A percentile compares a stretch with the other conserved stretches of the same genome.
phyloP scores from a whole-genome alignment of 2,888 invertebrate species.

The Thecocarcelia acutangulata region DNA sequence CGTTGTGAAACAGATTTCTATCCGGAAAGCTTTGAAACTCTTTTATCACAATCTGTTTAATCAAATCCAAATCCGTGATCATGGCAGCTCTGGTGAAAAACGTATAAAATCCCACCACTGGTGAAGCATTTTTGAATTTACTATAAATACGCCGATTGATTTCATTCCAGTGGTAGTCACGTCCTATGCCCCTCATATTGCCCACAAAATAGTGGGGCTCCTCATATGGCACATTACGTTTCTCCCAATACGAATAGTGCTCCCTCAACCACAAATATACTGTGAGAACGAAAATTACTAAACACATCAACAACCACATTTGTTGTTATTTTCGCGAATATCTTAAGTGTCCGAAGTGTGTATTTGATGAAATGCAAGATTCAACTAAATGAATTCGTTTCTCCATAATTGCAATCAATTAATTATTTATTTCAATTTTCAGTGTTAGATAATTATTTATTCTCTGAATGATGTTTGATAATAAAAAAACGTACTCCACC shows the following conservation, averaged over 20 bases:
- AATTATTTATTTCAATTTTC: too few species aligned
- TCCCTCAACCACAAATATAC: constrained; percentile 36
- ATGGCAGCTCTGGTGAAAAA: constrained; percentile 73
- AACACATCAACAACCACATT: constrained; percentile 18
- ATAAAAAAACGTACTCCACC: too few species aligned
- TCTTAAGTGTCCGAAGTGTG: not conserved
- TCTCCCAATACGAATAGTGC: constrained; percentile 61
- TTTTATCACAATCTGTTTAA: constrained; percentile 75
- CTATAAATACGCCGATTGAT: constrained; percentile 59
- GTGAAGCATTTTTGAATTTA: constrained; percentile 69
- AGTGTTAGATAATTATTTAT: too few species aligned
- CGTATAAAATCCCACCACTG: constrained; percentile 75
- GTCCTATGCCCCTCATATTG: constrained; percentile 57
- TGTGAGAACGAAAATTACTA: not conserved
- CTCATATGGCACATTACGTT: constrained; percentile 61
- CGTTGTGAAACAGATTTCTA: constrained; percentile 77
- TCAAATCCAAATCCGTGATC: constrained; percentile 73
- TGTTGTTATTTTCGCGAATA: not conserved
- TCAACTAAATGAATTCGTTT: not conserved
- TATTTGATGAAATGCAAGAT: not conserved
- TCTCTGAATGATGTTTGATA: too few species aligned
- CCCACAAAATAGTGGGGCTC: constrained; percentile 52
- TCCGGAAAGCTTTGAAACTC: constrained; percentile 79
- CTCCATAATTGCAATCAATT: too few species aligned
- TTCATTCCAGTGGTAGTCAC: constrained; percentile 70